phyloP scores from a whole-genome alignment of 2,888 invertebrate genomes.

The Lissocephala sabroskyi region DNA sequence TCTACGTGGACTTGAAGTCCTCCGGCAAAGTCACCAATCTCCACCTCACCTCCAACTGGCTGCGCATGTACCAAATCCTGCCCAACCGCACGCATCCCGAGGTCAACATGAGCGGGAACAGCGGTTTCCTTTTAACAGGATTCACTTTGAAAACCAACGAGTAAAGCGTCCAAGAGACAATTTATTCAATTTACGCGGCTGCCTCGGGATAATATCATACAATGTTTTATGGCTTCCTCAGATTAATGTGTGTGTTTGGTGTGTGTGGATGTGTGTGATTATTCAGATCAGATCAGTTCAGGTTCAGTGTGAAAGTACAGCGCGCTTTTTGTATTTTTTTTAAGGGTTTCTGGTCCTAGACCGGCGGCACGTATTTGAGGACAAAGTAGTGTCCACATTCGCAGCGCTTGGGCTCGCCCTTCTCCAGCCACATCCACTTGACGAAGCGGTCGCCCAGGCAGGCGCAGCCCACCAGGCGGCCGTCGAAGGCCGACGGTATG shows the following conservation, averaged over 20 bases:
- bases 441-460: constrained; percentile 93
- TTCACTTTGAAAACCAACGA: constrained; percentile 67
- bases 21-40: constrained; percentile 82
- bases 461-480: constrained; percentile 93
- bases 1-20: constrained; percentile 85
- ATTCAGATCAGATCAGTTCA: constrained; percentile 12
- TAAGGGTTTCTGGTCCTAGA: too few species aligned
- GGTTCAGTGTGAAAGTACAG: neutral
- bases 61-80: constrained; percentile 91
- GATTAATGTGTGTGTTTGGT: neutral
- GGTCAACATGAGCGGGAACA: constrained; percentile 89
- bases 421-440: constrained; percentile 95
- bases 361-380: constrained; percentile 81
- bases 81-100: constrained; percentile 95
- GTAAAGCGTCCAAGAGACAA: neutral
- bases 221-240: constrained; percentile 21
- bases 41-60: constrained; percentile 87
- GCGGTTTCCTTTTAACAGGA: constrained; percentile 90
- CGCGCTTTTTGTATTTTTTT: neutral
- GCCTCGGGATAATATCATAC: constrained; percentile 40
- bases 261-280: neutral
- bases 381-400: constrained; percentile 98
- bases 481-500: constrained; percentile 91
- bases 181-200: neutral
- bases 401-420: constrained; percentile 90